Percentiles rank a stretch among this genome's conserved stretches.
Conservation (phyloP, 2,797 vertebrate genomes). For the Manis crassicaudata region DNA sequence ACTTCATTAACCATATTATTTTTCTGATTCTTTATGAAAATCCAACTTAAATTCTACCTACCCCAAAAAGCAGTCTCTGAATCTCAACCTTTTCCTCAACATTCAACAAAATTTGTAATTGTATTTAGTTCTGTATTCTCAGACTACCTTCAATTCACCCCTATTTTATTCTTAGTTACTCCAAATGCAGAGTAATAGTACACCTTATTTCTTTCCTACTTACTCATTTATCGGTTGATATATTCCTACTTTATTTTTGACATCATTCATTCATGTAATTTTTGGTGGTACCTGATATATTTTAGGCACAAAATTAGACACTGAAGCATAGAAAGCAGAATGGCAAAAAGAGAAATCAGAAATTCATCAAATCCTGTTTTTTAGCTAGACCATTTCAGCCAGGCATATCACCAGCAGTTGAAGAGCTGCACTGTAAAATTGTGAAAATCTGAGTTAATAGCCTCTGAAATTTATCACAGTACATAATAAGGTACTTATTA, state of each 20-base stretch:
- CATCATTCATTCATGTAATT: background rate
- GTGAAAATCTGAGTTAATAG: background rate
- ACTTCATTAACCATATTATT: background rate
- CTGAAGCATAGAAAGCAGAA: background rate
- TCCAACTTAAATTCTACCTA: background rate
- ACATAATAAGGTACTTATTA: background rate
- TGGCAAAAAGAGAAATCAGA: background rate
- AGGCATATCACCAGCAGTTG: background rate
- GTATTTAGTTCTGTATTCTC: background rate
- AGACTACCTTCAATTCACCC: background rate
- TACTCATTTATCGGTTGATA: background rate
- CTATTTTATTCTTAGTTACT: background rate
- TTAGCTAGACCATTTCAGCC: background rate
- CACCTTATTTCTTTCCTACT: background rate
- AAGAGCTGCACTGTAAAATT: background rate
- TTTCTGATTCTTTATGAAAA: background rate
- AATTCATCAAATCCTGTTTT: too few species aligned
- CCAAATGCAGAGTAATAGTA: background rate
- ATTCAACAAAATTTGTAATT: background rate
- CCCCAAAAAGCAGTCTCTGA: background rate
- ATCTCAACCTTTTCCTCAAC: background rate
- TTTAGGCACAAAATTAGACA: background rate
- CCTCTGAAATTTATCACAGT: slow-evolving; percentile 35
- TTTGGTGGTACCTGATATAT: background rate
- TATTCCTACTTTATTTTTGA: background rate